A percentile compares a stretch with the other conserved stretches of the same genome.
These are phyloP conservation scores for Chaenocephalus aceratus DNA, from an alignment of 2,113 vertebrate species.

Conservation along the genomic window DNA sequence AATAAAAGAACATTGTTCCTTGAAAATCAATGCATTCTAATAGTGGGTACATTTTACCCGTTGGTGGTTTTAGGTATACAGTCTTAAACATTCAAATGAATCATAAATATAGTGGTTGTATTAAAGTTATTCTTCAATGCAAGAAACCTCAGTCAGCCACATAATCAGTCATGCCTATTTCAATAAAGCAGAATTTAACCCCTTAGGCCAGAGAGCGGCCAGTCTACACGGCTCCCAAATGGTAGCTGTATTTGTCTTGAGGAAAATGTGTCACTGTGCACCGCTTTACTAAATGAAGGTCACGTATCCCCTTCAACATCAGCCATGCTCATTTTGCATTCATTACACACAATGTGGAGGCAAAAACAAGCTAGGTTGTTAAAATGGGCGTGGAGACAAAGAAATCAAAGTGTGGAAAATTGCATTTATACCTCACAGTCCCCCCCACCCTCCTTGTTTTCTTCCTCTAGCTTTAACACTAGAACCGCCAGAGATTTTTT, in stretches of 20 bases:
- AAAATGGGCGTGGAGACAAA: conserved; percentile 12
- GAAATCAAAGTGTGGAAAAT: background rate
- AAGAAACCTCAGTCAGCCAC: conserved; percentile 30
- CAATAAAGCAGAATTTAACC: conserved; percentile 51
- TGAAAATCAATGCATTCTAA: no score
- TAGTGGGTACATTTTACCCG: no score
- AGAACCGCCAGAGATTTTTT: no score
- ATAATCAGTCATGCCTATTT: conserved; percentile 47
- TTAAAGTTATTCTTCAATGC: conserved; percentile 11
- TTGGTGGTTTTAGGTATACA: no score
- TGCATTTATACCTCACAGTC: background rate
- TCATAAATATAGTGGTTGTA: conserved; percentile 19
- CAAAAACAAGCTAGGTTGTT: conserved; percentile 6
- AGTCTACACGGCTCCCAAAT: conserved; percentile 37
- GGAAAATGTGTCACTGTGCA: conserved; percentile 48
- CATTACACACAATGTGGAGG: conserved; percentile 3
- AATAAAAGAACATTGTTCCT: no score
- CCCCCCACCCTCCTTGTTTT: background rate
- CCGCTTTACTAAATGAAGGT: conserved; percentile 40
- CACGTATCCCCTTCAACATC: conserved; percentile 8
- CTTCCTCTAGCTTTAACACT: background rate
- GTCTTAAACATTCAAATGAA: conserved; percentile 17
- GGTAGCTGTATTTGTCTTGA: conserved; percentile 29
- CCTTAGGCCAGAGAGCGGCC: conserved; percentile 25
- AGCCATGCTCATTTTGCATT: conserved; percentile 21